These are phyloP conservation scores for Turnix velox DNA, from an alignment of 2,113 vertebrate genomes.

Conservation along the genomic window DNA sequence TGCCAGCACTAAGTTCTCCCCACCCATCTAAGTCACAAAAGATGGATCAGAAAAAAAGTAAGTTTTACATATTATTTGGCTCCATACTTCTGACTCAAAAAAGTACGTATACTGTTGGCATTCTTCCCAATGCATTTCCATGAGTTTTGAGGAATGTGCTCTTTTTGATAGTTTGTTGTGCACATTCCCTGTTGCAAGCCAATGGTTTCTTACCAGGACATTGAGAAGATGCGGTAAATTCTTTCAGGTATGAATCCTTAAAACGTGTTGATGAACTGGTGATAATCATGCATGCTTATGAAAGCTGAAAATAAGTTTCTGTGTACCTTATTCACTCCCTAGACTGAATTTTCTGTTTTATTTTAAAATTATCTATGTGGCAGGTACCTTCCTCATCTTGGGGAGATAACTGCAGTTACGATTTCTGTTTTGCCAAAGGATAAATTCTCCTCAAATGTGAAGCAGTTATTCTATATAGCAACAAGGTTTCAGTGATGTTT, in stretches of 20 bases:
- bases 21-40: neutral
- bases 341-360: neutral
- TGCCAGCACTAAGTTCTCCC: constrained; percentile 19
- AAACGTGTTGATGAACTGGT: neutral
- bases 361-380: neutral
- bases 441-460: neutral
- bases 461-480: neutral
- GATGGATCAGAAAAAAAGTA: constrained; percentile 50
- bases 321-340: neutral
- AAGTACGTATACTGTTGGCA: neutral
- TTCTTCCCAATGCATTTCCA: neutral
- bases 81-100: neutral
- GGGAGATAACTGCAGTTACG: neutral
- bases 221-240: neutral
- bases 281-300: neutral
- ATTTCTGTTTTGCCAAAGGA: neutral
- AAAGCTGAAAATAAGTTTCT: neutral
- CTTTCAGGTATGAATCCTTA: neutral
- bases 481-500: neutral
- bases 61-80: constrained; percentile 7
- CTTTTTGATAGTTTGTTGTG: neutral
- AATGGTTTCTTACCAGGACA: neutral
- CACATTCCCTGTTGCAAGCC: neutral
- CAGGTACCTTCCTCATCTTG: neutral
- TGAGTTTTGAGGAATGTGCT: neutral